Evolutionary conservation across 35 echinoderm and acorn worm species (phyloP), one percentile per base, ranked within the genome.

Genomic region (Anneissia japonica): DNA sequence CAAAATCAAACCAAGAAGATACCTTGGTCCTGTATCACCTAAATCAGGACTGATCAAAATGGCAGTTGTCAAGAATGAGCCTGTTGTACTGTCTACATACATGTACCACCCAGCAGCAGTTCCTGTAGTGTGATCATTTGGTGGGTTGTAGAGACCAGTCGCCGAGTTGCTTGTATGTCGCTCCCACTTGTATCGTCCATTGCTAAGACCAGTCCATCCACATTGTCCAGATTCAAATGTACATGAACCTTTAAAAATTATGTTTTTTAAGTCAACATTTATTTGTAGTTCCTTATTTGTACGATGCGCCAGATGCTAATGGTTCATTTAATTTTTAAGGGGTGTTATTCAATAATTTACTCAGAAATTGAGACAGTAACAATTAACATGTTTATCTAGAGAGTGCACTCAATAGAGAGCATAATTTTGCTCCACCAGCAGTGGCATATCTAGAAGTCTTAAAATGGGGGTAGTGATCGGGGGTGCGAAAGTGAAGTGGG

Each of bases 31-130:
- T n/a, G 87, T 86, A 31, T 88, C 30, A 0, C 94, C 94, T 4
- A 97, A 77, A 40, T 80, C 72, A 6, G 77, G 40, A 79, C 90
- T 92, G 17, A 90, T 55, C 34, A 97, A 37, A 0, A 97, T 43
- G 0, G 94, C 94, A 2, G 90, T 82, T 39, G 87, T 74, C 35
- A 84, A 83, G 51, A 97, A 97, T 0, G 94, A 92, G 23, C 94
- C 94, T 35, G 84, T 64, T n/a, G 94, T 87, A 46, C 90, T 93
- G 33, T 97, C 95, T 3, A 93, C 95, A 80, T 91, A 97, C 88
- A 97, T 90, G 75, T 91, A 97, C 30, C 87, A 88, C 6, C 95
- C 95, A 38, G 46, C 81, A 11, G 79, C 86, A 35, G 88, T 81
- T 0, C 84, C 80, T 0, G 76, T 51, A 21, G 94, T 97, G 75